Percentiles rank a stretch among this genome's conserved stretches.
Evolutionary conservation across 2,797 vertebrate genomes (phyloP).

Genomic region (Aplochiton taeniatus): DNA sequence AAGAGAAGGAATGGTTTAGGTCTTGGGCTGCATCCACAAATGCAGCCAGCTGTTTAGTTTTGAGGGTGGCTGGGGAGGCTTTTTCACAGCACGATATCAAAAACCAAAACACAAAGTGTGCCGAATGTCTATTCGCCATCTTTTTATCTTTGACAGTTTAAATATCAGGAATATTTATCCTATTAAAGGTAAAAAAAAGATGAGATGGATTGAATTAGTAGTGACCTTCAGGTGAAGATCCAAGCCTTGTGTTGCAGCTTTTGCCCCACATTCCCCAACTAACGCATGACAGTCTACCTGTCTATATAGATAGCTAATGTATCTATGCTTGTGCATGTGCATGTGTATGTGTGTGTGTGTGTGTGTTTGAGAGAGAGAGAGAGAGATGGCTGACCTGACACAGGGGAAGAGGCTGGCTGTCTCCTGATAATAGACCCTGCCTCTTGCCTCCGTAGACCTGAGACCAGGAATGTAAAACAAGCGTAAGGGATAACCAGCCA

Average conservation of each 20-base stretch:
- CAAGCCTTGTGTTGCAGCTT: constrained; percentile 45
- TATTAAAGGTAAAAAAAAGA: constrained; percentile 24
- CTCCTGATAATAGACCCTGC: constrained; percentile 66
- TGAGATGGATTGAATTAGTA: constrained; percentile 51
- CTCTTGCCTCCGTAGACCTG: constrained; percentile 76
- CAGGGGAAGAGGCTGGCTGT: constrained; percentile 60
- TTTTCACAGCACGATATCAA: constrained; percentile 51
- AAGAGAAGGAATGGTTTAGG: constrained; percentile 27
- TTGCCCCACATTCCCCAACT: constrained; percentile 38
- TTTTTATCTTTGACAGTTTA: constrained; percentile 53
- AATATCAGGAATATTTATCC: too few species aligned
- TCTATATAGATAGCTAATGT: constrained; percentile 6
- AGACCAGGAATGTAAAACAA: constrained; percentile 16
- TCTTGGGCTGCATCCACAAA: constrained; percentile 49
- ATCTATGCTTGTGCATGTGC: constrained; percentile 1
- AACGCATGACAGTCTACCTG: too few species aligned
- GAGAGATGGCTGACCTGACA: constrained; percentile 71
- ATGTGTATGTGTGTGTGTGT: background rate
- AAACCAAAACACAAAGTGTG: constrained; percentile 46
- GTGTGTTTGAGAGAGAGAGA: constrained; percentile 14
- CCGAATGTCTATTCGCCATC: constrained; percentile 36
- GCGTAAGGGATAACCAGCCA: background rate
- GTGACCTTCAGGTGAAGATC: constrained; percentile 53
- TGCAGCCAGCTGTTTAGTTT: constrained; percentile 59
- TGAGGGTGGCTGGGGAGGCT: constrained; percentile 30